Conservation (phyloP, 2,113 vertebrate genomes). For the Otis tarda region DNA sequence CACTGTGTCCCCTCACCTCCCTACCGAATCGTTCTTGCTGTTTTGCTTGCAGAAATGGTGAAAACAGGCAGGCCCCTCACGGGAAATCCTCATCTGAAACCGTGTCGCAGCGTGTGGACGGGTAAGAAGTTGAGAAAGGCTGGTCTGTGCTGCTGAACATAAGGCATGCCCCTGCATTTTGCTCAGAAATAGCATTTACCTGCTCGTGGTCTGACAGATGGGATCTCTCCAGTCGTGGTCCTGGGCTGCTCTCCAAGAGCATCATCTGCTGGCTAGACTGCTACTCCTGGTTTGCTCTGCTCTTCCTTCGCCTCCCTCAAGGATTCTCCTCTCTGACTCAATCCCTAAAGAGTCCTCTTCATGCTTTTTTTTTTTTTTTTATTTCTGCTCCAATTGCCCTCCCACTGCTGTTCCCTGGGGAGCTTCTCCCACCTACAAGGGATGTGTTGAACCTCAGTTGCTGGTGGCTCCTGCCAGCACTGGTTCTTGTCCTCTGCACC, state of each 20-base stretch:
- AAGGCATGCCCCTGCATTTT: background rate
- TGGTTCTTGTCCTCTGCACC: background rate
- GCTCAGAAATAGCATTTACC: background rate
- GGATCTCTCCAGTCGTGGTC: background rate
- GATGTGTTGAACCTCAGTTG: background rate
- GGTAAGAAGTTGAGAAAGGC: background rate
- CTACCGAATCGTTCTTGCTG: background rate
- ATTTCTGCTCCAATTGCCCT: background rate
- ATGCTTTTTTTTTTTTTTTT: background rate
- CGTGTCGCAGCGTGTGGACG: background rate
- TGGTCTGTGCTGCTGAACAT: background rate
- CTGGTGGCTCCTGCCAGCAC: background rate
- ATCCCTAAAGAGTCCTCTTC: background rate
- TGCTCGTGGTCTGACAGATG: background rate
- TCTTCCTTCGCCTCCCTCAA: background rate
- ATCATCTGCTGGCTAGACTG: background rate
- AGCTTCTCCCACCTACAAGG: background rate
- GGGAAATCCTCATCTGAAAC: background rate
- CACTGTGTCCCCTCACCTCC: background rate
- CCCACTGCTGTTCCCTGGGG: background rate
- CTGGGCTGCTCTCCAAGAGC: conserved; percentile 3
- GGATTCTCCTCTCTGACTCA: background rate
- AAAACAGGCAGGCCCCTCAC: background rate
- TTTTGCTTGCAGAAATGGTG: conserved; percentile 20
- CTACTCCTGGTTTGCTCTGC: background rate